phyloP scores from a whole-genome alignment of 2,113 vertebrate genomes.

The Nesogale talazaci region DNA sequence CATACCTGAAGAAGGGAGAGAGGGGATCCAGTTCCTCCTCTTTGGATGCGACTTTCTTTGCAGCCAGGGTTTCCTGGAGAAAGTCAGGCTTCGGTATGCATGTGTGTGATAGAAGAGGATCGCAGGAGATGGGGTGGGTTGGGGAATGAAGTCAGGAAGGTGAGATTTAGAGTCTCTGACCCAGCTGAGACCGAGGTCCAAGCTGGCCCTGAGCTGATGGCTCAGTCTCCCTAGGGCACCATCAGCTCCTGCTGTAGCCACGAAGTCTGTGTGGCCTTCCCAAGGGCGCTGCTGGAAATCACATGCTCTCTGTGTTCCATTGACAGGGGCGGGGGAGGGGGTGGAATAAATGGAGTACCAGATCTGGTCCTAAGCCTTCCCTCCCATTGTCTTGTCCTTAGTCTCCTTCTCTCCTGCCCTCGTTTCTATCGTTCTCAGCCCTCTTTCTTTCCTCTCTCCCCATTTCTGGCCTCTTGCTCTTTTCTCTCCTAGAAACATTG shows the following conservation, averaged over 20 bases:
- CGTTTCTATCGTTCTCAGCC: background rate
- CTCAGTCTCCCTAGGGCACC: background rate
- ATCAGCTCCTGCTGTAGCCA: background rate
- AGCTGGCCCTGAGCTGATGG: background rate
- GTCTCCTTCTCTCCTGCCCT: background rate
- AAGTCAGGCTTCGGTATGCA: background rate
- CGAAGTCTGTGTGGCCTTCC: background rate
- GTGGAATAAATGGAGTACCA: background rate
- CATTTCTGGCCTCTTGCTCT: background rate
- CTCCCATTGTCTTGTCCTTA: background rate
- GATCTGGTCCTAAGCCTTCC: background rate
- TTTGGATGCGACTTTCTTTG: background rate
- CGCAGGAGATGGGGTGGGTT: background rate
- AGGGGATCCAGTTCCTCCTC: background rate
- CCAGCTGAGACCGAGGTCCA: background rate
- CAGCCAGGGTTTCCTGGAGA: background rate
- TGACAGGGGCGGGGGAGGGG: fast-evolving
- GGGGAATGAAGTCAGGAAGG: background rate
- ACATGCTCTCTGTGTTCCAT: background rate
- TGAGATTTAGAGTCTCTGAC: background rate
- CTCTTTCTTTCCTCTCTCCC: background rate
- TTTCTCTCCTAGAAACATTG: slow-evolving; percentile 55
- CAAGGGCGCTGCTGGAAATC: background rate
- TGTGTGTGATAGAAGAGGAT: background rate
- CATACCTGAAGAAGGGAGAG: background rate